Base-by-base conservation (phyloP, 2,797 vertebrate genomes). In the Pipistrellus pipistrellus region DNA sequence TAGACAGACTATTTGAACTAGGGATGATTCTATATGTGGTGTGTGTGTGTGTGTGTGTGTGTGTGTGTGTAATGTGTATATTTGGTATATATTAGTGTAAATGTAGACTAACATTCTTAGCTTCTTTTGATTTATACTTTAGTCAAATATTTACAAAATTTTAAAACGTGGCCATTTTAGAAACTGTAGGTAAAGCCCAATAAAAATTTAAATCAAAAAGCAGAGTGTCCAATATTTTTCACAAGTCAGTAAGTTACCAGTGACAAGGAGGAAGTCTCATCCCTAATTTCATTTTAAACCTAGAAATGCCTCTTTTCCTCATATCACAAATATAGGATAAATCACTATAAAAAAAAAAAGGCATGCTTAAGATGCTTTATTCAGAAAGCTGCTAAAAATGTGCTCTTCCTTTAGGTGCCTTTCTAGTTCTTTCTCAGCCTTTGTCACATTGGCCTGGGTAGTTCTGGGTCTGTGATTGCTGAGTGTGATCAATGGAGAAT, bases 271-370 rank as follows among this genome's bases (percentile, higher is more conserved):
- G 35, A 23, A 14, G 5, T 27, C 4, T 68, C 38, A 14, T 77
- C 38, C 6, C 17, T n/a, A 7, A 41, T 73, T 57, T 76, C 27
- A 38, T 32, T 30, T 13, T 4, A 62, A 21, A 73, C 88, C 73
- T 30, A 93, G 73, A 94, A 88, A 89, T 6, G 25, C 11, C 66
- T 87, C 30, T n/a, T 91, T 85, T 75, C 51, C 38, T 90, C 41
- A 1, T 62, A 23, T 66, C n/a, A 64, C 35, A 93, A 88, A 68
- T n/a, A 8, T 27, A 87, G 62, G 35, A 23, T 76, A 51, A 30
- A 8, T 72, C 66, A 41, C 46, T 72, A 3, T 6, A 38, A 4
- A 38, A 35, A 66, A 89, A 35, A 66, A 89, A 90, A 77, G 8
- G 9, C 35, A 3, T 51, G 8, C 62, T 62, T 88, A 69, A 30